Base-by-base conservation (phyloP, 2,888 invertebrate species). In the Macrophya annulata region DNA sequence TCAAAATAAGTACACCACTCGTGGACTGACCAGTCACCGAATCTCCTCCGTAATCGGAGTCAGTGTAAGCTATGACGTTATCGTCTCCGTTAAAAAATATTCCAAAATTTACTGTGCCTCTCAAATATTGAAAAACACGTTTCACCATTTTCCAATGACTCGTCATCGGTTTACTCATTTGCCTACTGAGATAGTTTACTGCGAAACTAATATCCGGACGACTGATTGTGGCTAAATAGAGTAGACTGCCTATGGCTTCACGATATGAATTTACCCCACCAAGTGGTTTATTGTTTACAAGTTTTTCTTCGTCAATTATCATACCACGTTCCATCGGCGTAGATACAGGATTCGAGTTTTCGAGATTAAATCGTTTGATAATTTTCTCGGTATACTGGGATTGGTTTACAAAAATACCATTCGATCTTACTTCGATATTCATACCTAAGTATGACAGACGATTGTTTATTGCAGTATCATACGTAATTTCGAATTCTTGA, bases 241-340 rank as follows among this genome's bases (percentile, higher is more conserved):
- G 65, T 45, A 89, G 15, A 68, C 88, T 88, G n/a, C 87, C 88
- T 17, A 89, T 86, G 0, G 87, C 88, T 87, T 89, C 88, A 31
- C 87, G 86, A 85, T 88, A 89, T 25, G 72, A 51, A 15, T 74
- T 74, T 15, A 51, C 5, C 17, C 72, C 55, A 15, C 81, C 25
- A 9, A 89, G 77, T 62, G 85, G 81, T 85, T 85, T 85, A 85
- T 88, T 87, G 81, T 90, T 89, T 83, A 87, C 72, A 82, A 85
- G 82, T 72, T 87, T 87, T 86, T 85, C 85, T 62, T 85, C 84
- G 45, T 88, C 87, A 37, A 89, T 89, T 51, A 88, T 62, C 89
- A 90, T 89, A 82, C 89, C 89, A 48, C 84, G 86, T 86, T 91
- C 90, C 86, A 90, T 91, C 40, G 90, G 89, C 25, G 88, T 90